phyloP scores from a whole-genome alignment of 2,888 invertebrate species.

The Epicampocera succincta region DNA sequence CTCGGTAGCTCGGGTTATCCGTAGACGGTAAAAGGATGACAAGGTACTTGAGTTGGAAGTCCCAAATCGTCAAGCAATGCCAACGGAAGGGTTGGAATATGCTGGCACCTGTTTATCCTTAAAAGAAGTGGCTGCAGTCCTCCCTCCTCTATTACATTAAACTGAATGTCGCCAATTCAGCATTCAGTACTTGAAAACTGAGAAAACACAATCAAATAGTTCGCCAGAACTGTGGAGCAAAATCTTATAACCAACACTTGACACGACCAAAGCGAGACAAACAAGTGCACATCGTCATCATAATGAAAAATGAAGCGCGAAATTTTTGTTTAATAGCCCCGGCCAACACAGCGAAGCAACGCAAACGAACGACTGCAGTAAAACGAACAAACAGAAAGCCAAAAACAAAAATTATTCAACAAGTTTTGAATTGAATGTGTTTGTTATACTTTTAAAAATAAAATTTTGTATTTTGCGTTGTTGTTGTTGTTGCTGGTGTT shows the following conservation, averaged over 20 bases:
- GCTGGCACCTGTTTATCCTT: too few relatives aligned
- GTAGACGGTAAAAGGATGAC: too few relatives aligned
- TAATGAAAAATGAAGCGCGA: constrained; percentile 65
- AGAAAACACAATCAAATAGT: too few relatives aligned
- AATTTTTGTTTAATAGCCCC: constrained; percentile 58
- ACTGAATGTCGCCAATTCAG: too few relatives aligned
- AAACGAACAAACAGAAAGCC: constrained; percentile 21
- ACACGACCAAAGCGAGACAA: not conserved
- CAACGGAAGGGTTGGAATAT: too few relatives aligned
- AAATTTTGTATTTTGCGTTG: constrained; percentile 16
- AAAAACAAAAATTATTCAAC: constrained; percentile 40
- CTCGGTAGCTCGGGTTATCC: too few relatives aligned
- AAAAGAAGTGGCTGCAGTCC: too few relatives aligned
- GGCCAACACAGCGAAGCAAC: too few relatives aligned
- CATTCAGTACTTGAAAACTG: too few relatives aligned
- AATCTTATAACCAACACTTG: constrained; percentile 4
- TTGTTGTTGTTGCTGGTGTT: constrained; percentile 28
- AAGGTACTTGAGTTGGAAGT: too few relatives aligned
- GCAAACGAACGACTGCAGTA: constrained; percentile 25
- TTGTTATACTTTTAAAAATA: constrained; percentile 63
- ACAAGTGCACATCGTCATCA: constrained; percentile 48
- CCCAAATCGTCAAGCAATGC: too few relatives aligned
- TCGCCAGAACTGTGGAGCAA: not conserved
- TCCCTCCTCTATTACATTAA: too few relatives aligned
- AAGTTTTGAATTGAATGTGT: constrained; percentile 38